A percentile compares a stretch with the other conserved stretches of the same genome.
These are phyloP conservation scores for Montipora capitata DNA, from an alignment of 92 coral and sea anemone species.

Conservation along the genomic window DNA sequence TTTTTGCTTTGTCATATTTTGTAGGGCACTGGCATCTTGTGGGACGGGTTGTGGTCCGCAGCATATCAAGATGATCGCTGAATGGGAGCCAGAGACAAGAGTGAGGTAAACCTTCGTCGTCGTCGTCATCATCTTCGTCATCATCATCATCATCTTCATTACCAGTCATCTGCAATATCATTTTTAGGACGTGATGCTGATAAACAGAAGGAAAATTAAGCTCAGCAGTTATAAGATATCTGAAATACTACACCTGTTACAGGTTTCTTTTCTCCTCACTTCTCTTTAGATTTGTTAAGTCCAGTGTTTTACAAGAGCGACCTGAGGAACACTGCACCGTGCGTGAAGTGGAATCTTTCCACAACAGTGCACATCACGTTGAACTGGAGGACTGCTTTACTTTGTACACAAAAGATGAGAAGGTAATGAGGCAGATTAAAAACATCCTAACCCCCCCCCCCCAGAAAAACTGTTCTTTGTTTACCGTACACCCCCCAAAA, in stretches of 20 bases:
- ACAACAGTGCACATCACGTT: conserved; percentile 78
- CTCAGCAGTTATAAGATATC: background rate
- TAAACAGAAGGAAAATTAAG: too few species aligned
- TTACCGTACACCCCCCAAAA: background rate
- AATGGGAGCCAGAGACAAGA: conserved; percentile 91
- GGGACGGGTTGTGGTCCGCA: conserved; percentile 78
- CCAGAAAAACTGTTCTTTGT: too few species aligned
- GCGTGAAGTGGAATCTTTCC: conserved; percentile 80
- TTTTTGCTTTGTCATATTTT: too few species aligned
- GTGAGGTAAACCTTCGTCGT: conserved; percentile 55
- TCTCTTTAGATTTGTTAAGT: conserved; percentile 73
- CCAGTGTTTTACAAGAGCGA: conserved; percentile 72
- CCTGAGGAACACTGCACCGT: conserved; percentile 93
- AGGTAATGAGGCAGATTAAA: conserved; percentile 40
- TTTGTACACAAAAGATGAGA: conserved; percentile 92
- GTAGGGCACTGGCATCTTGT: conserved; percentile 83
- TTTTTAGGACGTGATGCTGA: too few species aligned
- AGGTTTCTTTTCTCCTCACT: background rate
- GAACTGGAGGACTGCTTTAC: conserved; percentile 86
- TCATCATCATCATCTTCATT: background rate
- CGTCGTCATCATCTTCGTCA: background rate
- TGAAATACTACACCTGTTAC: background rate
- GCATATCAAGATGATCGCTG: conserved; percentile 89
- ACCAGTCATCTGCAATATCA: too few species aligned
- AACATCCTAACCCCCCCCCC: too few species aligned